Percentiles rank a stretch among this genome's conserved stretches.
Evolutionary conservation across 2,888 invertebrate genomes (phyloP).

Genomic region (Brachyopa scutellaris): DNA sequence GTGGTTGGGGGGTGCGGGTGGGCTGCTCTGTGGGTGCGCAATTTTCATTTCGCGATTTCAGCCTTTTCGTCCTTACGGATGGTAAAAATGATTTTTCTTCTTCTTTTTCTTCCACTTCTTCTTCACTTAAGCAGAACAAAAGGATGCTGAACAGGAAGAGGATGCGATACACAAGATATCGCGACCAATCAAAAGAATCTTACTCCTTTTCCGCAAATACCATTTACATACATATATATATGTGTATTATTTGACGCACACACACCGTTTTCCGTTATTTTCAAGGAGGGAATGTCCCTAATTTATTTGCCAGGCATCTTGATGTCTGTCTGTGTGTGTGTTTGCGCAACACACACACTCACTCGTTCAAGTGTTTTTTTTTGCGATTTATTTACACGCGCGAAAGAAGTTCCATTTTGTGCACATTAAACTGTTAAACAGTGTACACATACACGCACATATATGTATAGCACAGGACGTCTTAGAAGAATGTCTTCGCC

Average conservation of each 20-base stretch:
- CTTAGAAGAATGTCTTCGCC: slow-evolving; percentile 15
- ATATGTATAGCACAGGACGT: not conserved
- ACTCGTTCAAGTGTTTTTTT: no score
- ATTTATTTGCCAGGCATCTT: slow-evolving; percentile 14
- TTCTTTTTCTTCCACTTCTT: not conserved
- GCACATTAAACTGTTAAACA: no score
- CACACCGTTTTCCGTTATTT: slow-evolving; percentile 20
- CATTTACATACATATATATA: not conserved
- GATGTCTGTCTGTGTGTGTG: not conserved
- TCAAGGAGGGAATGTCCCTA: slow-evolving; percentile 48
- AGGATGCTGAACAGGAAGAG: slow-evolving; percentile 2
- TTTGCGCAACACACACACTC: not conserved
- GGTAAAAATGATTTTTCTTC: no score
- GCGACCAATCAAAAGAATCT: slow-evolving; percentile 72
- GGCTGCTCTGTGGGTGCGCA: slow-evolving; percentile 34
- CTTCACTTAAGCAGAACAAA: not conserved
- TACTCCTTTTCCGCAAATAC: slow-evolving; percentile 19
- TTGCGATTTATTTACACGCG: no score
- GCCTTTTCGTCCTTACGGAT: not conserved
- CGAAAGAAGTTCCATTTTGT: slow-evolving; percentile 31
- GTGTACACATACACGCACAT: not conserved
- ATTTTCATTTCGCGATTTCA: slow-evolving; percentile 10
- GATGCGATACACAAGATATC: slow-evolving; percentile 33
- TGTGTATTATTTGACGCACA: slow-evolving; percentile 20
- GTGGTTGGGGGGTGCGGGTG: no score